A percentile compares a stretch with the other conserved stretches of the same genome.
Conservation (phyloP, 2,888 invertebrate species). For the Eupithecia insigniata region DNA sequence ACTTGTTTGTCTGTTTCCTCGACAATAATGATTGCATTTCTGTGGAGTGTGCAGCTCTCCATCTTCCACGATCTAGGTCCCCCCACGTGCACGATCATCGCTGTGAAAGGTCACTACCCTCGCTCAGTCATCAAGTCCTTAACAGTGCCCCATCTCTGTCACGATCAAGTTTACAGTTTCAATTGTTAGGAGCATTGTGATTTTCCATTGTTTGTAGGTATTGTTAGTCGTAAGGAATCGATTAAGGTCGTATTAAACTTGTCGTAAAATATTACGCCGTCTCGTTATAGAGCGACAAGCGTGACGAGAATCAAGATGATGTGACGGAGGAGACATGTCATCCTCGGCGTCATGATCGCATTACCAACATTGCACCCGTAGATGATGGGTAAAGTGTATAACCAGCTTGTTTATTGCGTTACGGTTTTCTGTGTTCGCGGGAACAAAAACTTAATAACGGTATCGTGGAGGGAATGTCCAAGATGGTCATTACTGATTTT, state of each 20-base stretch:
- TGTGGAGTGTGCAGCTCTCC: conserved; percentile 24
- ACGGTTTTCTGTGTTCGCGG: conserved; percentile 50
- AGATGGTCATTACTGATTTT: conserved; percentile 51
- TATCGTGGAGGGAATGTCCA: conserved; percentile 49
- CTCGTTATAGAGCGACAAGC: conserved; percentile 57
- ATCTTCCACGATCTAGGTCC: conserved; percentile 57
- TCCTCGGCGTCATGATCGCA: conserved; percentile 51
- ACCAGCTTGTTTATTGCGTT: conserved; percentile 55
- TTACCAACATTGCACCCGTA: conserved; percentile 55
- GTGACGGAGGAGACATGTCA: conserved; percentile 57
- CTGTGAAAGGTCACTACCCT: conserved; percentile 75
- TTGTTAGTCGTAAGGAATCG: conserved; percentile 53
- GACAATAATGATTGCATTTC: conserved; percentile 23
- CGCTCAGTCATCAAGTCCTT: conserved; percentile 75
- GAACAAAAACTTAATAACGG: conserved; percentile 69
- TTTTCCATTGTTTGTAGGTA: conserved; percentile 42
- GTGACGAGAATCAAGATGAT: conserved; percentile 48
- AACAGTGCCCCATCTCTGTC: conserved; percentile 61
- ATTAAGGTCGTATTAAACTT: conserved; percentile 59
- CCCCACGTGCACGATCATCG: conserved; percentile 64
- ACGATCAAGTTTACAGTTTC: conserved; percentile 78
- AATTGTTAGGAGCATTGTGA: conserved; percentile 62
- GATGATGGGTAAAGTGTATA: conserved; percentile 69
- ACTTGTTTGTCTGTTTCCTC: neutral
- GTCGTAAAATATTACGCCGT: conserved; percentile 54